Base-by-base conservation (phyloP, 2,888 invertebrate genomes). In the Oscheius sp. region DNA sequence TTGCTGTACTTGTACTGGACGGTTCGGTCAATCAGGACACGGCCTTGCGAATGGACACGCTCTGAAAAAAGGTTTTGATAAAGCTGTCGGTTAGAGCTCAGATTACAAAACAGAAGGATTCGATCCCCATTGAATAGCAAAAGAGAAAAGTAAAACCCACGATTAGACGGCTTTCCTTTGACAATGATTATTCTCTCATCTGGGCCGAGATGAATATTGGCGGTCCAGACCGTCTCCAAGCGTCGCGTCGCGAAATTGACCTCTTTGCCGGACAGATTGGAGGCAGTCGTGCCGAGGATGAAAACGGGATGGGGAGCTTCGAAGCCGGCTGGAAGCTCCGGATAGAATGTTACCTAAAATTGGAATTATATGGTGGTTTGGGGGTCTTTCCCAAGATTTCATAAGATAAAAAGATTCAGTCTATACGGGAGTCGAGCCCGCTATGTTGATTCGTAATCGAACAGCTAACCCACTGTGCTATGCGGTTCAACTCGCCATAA, bases 1-100 rank as follows among this genome's bases (percentile, higher is more conserved):
- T 99, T 99, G 84, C 95, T 93, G 90, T 99, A 98, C 91, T 99
- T 99, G 92, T 99, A 99, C 51, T 98, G 93, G 71, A 99, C 99
- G 85, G 95, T 95, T 79, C 99, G 93, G 91, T 99, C 98, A 50
- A 94, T 94, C 82, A 98, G 91, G 66, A 97, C 97, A 81, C 96
- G 93, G 35, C 98, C 99, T 89, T 96, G 95, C 0, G 96, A 96
- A 90, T 97, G 96, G 21, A 95, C 94, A 80, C 90, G 90, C 83
- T 91, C 91, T 87, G 73, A 74, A 79, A 78, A 63, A 9, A 70
- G 2, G 48, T 21, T 21, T 21, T 21, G 32, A 57, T 32, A 10
- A 50, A 58, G 7, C 21, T 21, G 21, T 21, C 21, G 21, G 21
- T 21, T 21, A 21, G 21, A 21, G 21, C 21, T 55, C 5, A 50